phyloP scores from a whole-genome alignment of 2,113 vertebrate genomes.

The Gasterosteus nipponicus region DNA sequence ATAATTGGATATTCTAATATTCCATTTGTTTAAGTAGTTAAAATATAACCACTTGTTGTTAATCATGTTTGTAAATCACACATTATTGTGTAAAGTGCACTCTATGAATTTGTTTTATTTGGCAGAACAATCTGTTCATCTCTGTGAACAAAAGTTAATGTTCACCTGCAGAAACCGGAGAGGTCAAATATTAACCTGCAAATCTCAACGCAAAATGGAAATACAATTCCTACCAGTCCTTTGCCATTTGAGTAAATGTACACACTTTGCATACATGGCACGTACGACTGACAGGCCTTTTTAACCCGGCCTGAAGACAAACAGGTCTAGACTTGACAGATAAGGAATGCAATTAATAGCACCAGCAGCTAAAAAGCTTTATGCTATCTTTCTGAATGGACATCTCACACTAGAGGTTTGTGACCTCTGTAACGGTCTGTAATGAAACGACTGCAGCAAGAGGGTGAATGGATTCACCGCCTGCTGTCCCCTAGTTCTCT shows the following conservation, averaged over 20 bases:
- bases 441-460: slow-evolving; percentile 3
- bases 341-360: slow-evolving; percentile 40
- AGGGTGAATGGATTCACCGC: background rate
- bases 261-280: background rate
- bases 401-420: background rate
- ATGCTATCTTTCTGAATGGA: slow-evolving; percentile 2
- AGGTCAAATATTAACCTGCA: background rate
- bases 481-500: background rate
- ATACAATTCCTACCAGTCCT: background rate
- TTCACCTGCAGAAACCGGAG: background rate
- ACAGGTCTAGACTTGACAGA: slow-evolving; percentile 48
- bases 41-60: background rate
- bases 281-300: background rate
- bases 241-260: background rate
- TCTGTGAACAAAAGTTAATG: background rate
- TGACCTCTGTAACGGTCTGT: slow-evolving; percentile 6
- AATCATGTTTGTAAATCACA: slow-evolving; percentile 4
- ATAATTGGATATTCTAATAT: background rate
- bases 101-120: slow-evolving; percentile 2
- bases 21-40: background rate
- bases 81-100: background rate
- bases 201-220: background rate
- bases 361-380: slow-evolving; percentile 7
- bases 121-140: slow-evolving; percentile 12
- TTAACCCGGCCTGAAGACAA: slow-evolving; percentile 18